Conservation (phyloP, 1,140 invertebrate species). For the Drosophila sproati region DNA sequence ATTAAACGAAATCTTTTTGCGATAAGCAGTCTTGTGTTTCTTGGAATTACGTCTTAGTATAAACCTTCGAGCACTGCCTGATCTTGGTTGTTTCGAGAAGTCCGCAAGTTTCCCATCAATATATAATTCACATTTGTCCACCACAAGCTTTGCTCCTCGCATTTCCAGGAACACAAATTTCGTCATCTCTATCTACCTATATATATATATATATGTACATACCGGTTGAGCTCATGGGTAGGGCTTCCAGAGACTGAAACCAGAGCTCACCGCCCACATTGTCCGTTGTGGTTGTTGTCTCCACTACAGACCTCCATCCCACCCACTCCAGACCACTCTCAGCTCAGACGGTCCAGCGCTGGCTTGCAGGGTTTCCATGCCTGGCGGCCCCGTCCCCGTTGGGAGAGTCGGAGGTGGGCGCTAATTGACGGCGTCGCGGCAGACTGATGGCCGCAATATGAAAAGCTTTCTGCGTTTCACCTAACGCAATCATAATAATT, state of each 20-base stretch:
- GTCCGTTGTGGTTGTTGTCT: slow-evolving; percentile 40
- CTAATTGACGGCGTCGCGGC: slow-evolving; percentile 39
- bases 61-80: no score
- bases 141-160: background rate
- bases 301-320: background rate
- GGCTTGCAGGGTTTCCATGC: slow-evolving; percentile 32
- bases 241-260: slow-evolving; percentile 38
- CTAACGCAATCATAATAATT: slow-evolving; percentile 34
- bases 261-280: slow-evolving; percentile 13
- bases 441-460: slow-evolving; percentile 19
- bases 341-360: slow-evolving; percentile 1
- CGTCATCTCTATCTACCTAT: no score
- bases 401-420: background rate
- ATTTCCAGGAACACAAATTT: background rate
- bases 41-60: no score
- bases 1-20: no score
- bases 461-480: slow-evolving; percentile 27
- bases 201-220: no score
- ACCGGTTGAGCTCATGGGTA: slow-evolving; percentile 8
- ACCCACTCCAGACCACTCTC: background rate
- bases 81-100: no score
- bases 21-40: no score
- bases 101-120: no score
- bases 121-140: no score
- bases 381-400: background rate